phyloP scores from a whole-genome alignment of 1,140 invertebrate species.

The Drosophila cardini region DNA sequence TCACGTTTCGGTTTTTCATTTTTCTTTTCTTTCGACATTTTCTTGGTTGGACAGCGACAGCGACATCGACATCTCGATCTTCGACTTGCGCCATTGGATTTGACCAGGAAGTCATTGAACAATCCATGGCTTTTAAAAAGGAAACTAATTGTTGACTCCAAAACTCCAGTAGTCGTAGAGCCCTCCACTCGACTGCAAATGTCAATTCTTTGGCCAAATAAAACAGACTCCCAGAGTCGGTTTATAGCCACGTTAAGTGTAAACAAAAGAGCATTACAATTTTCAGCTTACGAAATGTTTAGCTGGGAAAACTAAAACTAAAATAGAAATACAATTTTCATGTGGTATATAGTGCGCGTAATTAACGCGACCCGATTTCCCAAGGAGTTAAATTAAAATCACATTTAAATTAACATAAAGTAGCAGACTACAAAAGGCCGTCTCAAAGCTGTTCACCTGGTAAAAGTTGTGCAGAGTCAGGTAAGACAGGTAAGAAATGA shows the following conservation, averaged over 20 bases:
- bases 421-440: background rate
- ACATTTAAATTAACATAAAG: constrained; percentile 36
- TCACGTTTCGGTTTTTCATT: constrained; percentile 11
- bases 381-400: constrained; percentile 65
- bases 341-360: constrained; percentile 48
- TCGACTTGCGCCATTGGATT: constrained; percentile 16
- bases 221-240: background rate
- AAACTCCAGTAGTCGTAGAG: background rate
- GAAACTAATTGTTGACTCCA: constrained; percentile 15
- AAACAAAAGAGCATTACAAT: constrained; percentile 32
- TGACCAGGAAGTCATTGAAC: constrained; percentile 70
- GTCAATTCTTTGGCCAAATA: constrained; percentile 15
- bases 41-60: constrained; percentile 22
- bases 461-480: constrained; percentile 15
- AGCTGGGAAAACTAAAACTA: constrained; percentile 55
- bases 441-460: constrained; percentile 7
- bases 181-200: background rate
- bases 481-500: constrained; percentile 4
- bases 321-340: constrained; percentile 37
- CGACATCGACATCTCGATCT: constrained; percentile 28
- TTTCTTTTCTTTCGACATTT: constrained; percentile 42
- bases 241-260: constrained; percentile 9
- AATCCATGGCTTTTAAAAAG: constrained; percentile 14
- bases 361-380: constrained; percentile 60
- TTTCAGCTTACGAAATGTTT: constrained; percentile 61